Base-by-base conservation (phyloP, 2,797 vertebrate species). In the Macrochelys suwanniensis region DNA sequence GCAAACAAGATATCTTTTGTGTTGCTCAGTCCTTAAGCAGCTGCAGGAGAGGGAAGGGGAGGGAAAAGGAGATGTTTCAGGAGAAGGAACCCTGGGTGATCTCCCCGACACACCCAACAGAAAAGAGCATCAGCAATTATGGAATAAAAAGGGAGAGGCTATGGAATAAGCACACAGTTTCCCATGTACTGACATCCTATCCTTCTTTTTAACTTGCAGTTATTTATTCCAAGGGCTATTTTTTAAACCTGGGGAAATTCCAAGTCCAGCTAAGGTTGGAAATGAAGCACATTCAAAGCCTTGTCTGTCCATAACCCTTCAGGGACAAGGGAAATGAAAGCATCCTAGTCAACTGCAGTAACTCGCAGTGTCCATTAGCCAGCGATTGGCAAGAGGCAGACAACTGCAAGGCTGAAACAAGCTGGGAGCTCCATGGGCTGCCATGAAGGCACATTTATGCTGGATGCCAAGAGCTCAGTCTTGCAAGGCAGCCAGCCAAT, bases 1-100 rank as follows among this genome's bases (percentile, higher is more conserved):
- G 61, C 23, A 53, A 53, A 94, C 96, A 95, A 71, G 92, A 37
- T 57, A 77, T 88, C 93, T 89, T 96, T 91, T 96, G 96, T 97
- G 93, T 91, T 71, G n/a, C 91, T 89, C 68, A 80, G 76, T 54
- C 50, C 19, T 37, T 6, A 1, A 50, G 96, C 97, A 97, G 96
- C 96, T 97, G 96, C 94, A 85, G 65, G 56, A 51, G 28, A 91
- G 51, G 85, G 80, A 49, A 68, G 16, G 33, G n/a, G 8, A 68
- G 65, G 8, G 3, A 3, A 87, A 91, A 92, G 87, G 89, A 76
- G 71, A 76, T 45, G 25, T 47, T 47, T 76, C 42, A 26, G 45
- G 87, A 95, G 68, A 88, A 90, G 81, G 1, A 4, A 49, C 74
- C 37, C 25, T 76, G 84, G 82, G 57, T 76, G 17, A 5, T 85